These are phyloP conservation scores for Dynastes tityus DNA, from an alignment of 2,888 invertebrate genomes.

Conservation along the genomic window DNA sequence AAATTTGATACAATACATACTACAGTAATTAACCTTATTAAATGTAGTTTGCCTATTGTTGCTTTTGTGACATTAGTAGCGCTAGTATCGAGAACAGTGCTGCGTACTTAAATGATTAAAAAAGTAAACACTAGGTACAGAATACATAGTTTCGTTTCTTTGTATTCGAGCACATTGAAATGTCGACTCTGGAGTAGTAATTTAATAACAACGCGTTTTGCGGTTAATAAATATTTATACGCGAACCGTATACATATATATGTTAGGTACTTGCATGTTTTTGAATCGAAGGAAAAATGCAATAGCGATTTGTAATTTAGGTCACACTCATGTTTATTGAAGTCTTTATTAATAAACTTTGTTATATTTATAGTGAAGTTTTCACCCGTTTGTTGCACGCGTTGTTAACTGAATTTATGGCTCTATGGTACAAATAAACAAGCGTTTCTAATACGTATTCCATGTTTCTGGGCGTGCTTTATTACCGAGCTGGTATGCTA, in stretches of 20 bases:
- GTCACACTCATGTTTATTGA: constrained; percentile 47
- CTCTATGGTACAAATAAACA: constrained; percentile 33
- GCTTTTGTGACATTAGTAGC: not conserved
- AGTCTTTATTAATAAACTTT: constrained; percentile 46
- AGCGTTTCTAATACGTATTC: constrained; percentile 34
- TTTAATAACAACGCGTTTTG: constrained; percentile 30
- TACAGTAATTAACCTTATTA: no score
- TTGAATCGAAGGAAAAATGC: constrained; percentile 37
- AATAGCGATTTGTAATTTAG: constrained; percentile 47
- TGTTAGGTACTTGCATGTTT: constrained; percentile 4
- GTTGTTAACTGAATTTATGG: constrained; percentile 46
- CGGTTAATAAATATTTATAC: constrained; percentile 35
- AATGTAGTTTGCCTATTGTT: not conserved
- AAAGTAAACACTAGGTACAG: not conserved
- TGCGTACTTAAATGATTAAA: not conserved
- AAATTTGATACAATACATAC: no score
- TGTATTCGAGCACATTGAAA: constrained; percentile 19
- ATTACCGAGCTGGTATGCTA: not conserved
- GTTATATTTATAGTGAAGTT: constrained; percentile 47
- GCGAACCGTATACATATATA: constrained; percentile 2
- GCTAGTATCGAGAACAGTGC: not conserved
- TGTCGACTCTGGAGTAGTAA: constrained; percentile 4
- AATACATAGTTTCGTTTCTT: constrained; percentile 14
- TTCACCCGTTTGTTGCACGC: constrained; percentile 21
- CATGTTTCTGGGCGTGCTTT: constrained; percentile 4